Evolutionary conservation across 1,140 invertebrate species (phyloP).

Genomic region (Drosophila cardini): DNA sequence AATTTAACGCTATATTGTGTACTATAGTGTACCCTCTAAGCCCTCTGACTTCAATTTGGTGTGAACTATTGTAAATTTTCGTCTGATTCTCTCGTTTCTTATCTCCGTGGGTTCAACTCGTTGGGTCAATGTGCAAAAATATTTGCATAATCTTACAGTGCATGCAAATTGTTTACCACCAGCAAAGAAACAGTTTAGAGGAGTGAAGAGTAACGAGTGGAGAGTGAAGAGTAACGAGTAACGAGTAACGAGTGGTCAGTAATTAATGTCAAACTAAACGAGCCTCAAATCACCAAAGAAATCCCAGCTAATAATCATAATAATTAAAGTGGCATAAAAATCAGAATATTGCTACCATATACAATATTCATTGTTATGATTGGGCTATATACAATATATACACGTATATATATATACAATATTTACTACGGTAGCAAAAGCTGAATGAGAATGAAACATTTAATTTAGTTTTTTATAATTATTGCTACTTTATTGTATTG

Average conservation of each 20-base stretch:
- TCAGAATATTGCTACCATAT: constrained; percentile 80
- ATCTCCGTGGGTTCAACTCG: constrained; percentile 64
- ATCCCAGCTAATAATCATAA: constrained; percentile 55
- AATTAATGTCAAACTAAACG: constrained; percentile 23
- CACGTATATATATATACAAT: constrained; percentile 17
- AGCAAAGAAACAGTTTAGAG: constrained; percentile 39
- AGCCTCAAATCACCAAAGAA: constrained; percentile 36
- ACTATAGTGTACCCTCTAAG: not conserved
- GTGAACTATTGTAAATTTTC: constrained; percentile 72
- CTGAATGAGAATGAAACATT: constrained; percentile 44
- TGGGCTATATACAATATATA: constrained; percentile 48
- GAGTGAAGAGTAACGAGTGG: not conserved
- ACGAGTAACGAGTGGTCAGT: constrained; percentile 7
- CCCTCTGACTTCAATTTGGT: constrained; percentile 18
- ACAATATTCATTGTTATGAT: constrained; percentile 76
- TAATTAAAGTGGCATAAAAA: constrained; percentile 79
- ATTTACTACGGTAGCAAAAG: not conserved
- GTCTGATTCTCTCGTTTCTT: constrained; percentile 31
- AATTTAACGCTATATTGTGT: constrained; percentile 41
- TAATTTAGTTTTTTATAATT: constrained; percentile 84
- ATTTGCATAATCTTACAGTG: constrained; percentile 74
- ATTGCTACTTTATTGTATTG: constrained; percentile 84
- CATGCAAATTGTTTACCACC: constrained; percentile 12
- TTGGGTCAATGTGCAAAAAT: constrained; percentile 78
- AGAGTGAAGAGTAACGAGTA: not conserved